Evolutionary conservation across 2,888 invertebrate genomes (phyloP), one percentile per base, ranked within the genome.

Genomic region (Macropis europaea): DNA sequence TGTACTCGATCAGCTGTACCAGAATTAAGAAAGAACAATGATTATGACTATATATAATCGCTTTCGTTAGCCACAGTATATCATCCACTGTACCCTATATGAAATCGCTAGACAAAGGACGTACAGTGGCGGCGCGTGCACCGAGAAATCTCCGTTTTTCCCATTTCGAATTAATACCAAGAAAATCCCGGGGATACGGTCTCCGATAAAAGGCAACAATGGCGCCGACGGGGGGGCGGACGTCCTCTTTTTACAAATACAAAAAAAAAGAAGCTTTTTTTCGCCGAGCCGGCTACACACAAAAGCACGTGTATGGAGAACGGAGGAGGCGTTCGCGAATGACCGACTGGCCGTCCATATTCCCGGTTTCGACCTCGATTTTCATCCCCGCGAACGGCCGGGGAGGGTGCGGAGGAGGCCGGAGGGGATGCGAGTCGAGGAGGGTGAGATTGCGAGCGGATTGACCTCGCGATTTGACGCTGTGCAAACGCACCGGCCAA

Each of bases 401-500:
- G 32, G 26, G 36, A 26, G 26, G 40, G 56, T 30, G 48, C 32
- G 22, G 9, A 9, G 22, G 13, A 30, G 13, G 54, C 45, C 40
- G 6, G 42, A 7, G 42, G 6, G 17, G 9, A 7, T 3, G 71
- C 19, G 30, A 54, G 52, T n/a, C 13, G 73, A 43, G 54, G 38
- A 54, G 62, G 64, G 73, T 62, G 76, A 75, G 73, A 79, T 79
- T 76, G 76, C 81, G 73, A 78, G 76, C 79, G 81, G 76, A 81
- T 82, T 76, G 77, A 79, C 79, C 80, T 82, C 78, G 76, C 78
- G 77, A 84, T 84, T 85, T 82, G 82, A 84, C 84, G 81, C 81
- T 82, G 64, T 76, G 85, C 84, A 84, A 85, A 85, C 82, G 80
- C 79, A 76, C 76, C 63, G 69, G 77, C 83, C 84, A 83, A 85